Evolutionary conservation across 2,113 vertebrate species (phyloP), one percentile per base, ranked within the genome.

Genomic region (Calcarius ornatus): DNA sequence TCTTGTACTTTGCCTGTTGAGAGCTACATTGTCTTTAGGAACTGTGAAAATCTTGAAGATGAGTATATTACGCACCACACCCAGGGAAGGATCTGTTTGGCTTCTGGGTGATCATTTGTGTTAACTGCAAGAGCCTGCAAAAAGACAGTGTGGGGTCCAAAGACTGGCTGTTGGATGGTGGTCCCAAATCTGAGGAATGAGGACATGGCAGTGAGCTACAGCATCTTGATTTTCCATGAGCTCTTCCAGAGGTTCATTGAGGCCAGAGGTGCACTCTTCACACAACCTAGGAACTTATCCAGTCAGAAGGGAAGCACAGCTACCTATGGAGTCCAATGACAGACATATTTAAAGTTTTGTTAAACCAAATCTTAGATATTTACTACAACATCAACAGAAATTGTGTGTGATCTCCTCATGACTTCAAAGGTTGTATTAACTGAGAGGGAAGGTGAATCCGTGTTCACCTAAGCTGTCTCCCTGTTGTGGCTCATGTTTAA

Each of bases 241-340:
- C 1, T 76, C 22, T 82, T 82, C 53, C 38, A 86, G 31, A 72
- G 24, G 5, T 43, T 88, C 31, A 17, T 3, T 2, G 2, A 65
- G n/a, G 21, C 27, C 59, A 28, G 38, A 54, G 23, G 22, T 61
- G n/a, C 24, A 27, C 22, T 42, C 16, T 37, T 64, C 27, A 38
- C 16, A 64, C 33, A 59, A 14, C 3, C 4, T 24, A 30, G 38
- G 30, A 88, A 80, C 0, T 0, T 13, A 56, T 40, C 10, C 21
- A 51, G 19, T 40, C 22, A 48, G 76, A 68, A 79, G 31, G 53
- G n/a, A 86, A 81, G 42, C 50, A 69, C 20, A 38, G 15, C 14
- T 69, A 45, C 18, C n/a, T 42, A 47, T 54, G 37, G 31, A 57
- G 21, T 57, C 65, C 76, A 72, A 37, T 1, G 1, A 65, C 2